phyloP scores from a whole-genome alignment of 2,888 invertebrate genomes.

The Spodoptera littoralis region DNA sequence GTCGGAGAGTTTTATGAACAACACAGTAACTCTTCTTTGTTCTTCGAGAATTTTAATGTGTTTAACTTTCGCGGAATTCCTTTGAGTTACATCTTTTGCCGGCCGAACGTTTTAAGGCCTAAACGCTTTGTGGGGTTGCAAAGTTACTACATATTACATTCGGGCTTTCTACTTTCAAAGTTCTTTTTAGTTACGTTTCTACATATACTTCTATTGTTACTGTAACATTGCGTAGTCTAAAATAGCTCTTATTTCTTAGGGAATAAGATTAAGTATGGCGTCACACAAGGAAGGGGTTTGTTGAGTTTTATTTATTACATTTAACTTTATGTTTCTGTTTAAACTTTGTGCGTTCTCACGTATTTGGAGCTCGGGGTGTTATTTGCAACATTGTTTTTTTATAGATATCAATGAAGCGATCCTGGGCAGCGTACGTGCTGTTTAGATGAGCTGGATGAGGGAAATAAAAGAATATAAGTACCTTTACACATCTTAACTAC shows the following conservation, averaged over 20 bases:
- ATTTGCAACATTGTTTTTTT: too few species aligned
- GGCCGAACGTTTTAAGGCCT: constrained; percentile 34
- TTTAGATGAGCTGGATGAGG: too few species aligned
- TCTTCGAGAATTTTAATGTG: constrained; percentile 47
- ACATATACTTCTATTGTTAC: too few species aligned
- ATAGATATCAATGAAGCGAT: too few species aligned
- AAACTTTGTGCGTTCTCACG: neutral
- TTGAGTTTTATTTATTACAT: constrained; percentile 23
- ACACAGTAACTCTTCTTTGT: constrained; percentile 51
- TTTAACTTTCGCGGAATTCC: constrained; percentile 50
- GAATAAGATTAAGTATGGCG: too few species aligned
- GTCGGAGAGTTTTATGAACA: constrained; percentile 43
- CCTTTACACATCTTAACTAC: too few species aligned
- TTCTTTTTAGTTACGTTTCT: constrained; percentile 15
- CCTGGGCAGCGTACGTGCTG: too few species aligned
- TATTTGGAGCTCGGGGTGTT: constrained; percentile 2
- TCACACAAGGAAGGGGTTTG: too few species aligned
- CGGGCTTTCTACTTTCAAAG: constrained; percentile 35
- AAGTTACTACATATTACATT: constrained; percentile 32
- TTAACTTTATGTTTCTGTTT: constrained; percentile 2
- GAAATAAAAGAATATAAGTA: too few species aligned
- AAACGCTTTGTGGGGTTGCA: constrained; percentile 42
- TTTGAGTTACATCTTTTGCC: constrained; percentile 39
- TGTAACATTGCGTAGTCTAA: too few species aligned
- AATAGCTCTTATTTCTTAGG: too few species aligned